Base-by-base conservation (phyloP, 2,888 invertebrate species). In the Luperina nickerlii region DNA sequence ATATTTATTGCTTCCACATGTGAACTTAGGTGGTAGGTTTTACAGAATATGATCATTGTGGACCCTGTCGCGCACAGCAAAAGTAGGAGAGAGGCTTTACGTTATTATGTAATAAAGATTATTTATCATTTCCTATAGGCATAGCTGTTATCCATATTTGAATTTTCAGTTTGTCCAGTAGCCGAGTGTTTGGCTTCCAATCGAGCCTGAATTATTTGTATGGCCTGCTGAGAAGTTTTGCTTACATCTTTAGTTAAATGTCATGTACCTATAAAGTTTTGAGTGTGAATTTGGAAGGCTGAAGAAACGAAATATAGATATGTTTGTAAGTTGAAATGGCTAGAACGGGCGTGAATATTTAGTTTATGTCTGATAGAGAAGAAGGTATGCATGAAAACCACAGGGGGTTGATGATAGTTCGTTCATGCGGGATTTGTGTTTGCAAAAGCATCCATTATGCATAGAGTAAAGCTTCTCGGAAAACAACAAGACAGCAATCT, bases 401-500 rank as follows among this genome's bases (percentile, higher is more conserved):
- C 27, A 57, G 4, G 0, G 20, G 13, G 0, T 20, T 20, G 1
- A 42, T 71, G n/a, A 42, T 27, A 20, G 27, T 13, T 42, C 42
- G 2, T 51, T 15, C 18, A 42, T 42, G 27, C 11, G 13, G 9
- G 15, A 60, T 62, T 27, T 51, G 24, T 57, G 5, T 74, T 18
- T 11, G 9, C 8, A 20, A 24, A 62, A 62, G 9, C 38, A 54
- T 38, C 5, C 42, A 54, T 54, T 51, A 45, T 60, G n/a, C 20
- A 51, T 9, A 82, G 13, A 45, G 60, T 66, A 77, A 67, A 60
- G 13, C 2, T 51, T 27, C 27, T 42, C 42, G 24, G 1, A 63
- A 79, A 72, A 73, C 51, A 69, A 57, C 42, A 71, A 83, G 13
- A 20, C 38, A 57, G 7, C 60, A 48, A 80, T 66, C 11, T 69